A percentile compares a stretch with the other conserved stretches of the same genome.
These are phyloP conservation scores for Myiothlypis chrysogaster DNA, from an alignment of 2,797 vertebrate species.

Conservation along the genomic window DNA sequence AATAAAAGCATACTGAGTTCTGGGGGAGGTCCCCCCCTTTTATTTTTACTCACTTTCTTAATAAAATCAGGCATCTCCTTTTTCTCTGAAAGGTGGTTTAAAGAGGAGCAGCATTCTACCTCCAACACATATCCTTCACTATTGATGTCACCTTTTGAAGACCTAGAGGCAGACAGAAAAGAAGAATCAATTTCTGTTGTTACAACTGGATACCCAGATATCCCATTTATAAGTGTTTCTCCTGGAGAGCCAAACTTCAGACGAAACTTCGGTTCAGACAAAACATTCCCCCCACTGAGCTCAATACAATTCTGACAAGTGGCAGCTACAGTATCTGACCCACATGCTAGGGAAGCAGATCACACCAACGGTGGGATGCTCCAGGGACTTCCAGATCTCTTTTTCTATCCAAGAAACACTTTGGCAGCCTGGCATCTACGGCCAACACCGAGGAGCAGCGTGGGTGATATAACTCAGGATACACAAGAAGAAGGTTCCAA, in stretches of 20 bases:
- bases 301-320: not conserved
- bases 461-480: not conserved
- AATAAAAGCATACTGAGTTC: not conserved
- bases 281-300: not conserved
- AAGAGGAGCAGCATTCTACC: slow-evolving; percentile 87
- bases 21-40: not conserved
- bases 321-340: not conserved
- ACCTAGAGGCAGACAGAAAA: slow-evolving; percentile 73
- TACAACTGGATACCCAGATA: not conserved
- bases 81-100: slow-evolving; percentile 83
- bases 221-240: not conserved
- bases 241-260: not conserved
- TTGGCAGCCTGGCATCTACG: not conserved
- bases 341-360: not conserved
- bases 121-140: slow-evolving; percentile 84
- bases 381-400: not conserved
- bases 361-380: not conserved
- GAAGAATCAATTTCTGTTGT: not conserved
- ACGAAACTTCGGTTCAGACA: not conserved
- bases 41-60: slow-evolving; percentile 85
- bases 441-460: not conserved
- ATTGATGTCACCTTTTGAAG: slow-evolving; percentile 78
- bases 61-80: slow-evolving; percentile 92
- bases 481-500: not conserved
- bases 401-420: not conserved